Conservation (phyloP, 2,797 vertebrate genomes). For the Pantherophis vulpinus region DNA sequence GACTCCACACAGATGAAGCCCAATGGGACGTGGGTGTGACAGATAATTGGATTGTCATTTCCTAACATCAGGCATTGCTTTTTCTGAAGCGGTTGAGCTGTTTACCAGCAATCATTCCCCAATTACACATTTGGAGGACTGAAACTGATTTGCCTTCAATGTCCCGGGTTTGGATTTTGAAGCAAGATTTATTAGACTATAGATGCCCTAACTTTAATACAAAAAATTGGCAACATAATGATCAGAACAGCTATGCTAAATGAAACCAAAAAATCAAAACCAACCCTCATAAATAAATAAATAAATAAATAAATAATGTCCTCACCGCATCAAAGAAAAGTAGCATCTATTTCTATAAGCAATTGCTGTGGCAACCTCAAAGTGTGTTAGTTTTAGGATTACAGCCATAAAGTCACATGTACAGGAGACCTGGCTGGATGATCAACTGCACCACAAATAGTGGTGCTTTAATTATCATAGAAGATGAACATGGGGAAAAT, state of each 20-base stretch:
- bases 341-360: neutral
- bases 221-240: neutral
- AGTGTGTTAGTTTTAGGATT: neutral
- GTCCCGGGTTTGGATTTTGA: neutral
- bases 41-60: neutral
- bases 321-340: neutral
- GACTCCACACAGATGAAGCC: neutral
- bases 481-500: neutral
- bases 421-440: neutral
- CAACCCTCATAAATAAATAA: neutral
- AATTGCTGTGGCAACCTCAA: neutral
- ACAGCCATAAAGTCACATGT: neutral
- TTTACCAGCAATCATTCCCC: neutral
- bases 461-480: neutral
- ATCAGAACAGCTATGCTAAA: neutral
- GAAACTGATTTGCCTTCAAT: neutral
- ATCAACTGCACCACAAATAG: neutral
- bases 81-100: neutral
- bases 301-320: neutral
- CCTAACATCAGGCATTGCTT: neutral
- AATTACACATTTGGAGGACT: neutral
- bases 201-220: neutral
- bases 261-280: neutral
- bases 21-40: conserved; percentile 4
- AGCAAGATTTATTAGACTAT: neutral